A percentile compares a stretch with the other conserved stretches of the same genome.
Conservation (phyloP, 1,140 invertebrate species). For the Drosophila sp. region DNA sequence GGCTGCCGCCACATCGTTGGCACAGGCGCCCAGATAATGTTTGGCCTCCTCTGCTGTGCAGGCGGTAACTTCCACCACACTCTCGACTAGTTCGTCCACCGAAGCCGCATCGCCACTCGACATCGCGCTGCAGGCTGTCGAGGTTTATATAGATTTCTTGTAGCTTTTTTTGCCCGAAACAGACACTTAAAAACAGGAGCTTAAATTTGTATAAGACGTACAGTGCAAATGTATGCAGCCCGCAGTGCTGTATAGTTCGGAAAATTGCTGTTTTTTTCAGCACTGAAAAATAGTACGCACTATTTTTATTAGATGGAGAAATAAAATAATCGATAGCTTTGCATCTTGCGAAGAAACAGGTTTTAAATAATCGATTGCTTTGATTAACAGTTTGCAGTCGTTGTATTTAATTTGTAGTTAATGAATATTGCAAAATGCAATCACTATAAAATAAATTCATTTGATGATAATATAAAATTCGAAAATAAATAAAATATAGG, state of each 20-base stretch:
- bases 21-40: slow-evolving; percentile 74
- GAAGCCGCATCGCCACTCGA: slow-evolving; percentile 57
- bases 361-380: no score
- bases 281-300: slow-evolving; percentile 3
- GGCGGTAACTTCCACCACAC: slow-evolving; percentile 76
- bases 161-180: neutral
- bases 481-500: no score
- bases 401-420: no score
- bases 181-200: slow-evolving; percentile 19
- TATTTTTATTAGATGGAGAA: neutral
- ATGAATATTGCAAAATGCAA: no score
- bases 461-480: no score
- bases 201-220: slow-evolving; percentile 33
- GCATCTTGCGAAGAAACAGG: no score
- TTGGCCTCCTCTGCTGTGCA: slow-evolving; percentile 71
- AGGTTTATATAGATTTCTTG: slow-evolving; percentile 2
- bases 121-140: slow-evolving; percentile 40
- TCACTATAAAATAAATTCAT: no score
- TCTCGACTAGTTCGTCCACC: slow-evolving; percentile 61
- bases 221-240: slow-evolving; percentile 29
- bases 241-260: slow-evolving; percentile 22
- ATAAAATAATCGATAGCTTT: slow-evolving; percentile 9
- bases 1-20: slow-evolving; percentile 76
- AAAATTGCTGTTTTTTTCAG: slow-evolving; percentile 6
- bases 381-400: no score